Percentiles rank a stretch among this genome's conserved stretches.
Evolutionary conservation across 2,797 vertebrate species (phyloP).

Genomic region (Betta splendens): DNA sequence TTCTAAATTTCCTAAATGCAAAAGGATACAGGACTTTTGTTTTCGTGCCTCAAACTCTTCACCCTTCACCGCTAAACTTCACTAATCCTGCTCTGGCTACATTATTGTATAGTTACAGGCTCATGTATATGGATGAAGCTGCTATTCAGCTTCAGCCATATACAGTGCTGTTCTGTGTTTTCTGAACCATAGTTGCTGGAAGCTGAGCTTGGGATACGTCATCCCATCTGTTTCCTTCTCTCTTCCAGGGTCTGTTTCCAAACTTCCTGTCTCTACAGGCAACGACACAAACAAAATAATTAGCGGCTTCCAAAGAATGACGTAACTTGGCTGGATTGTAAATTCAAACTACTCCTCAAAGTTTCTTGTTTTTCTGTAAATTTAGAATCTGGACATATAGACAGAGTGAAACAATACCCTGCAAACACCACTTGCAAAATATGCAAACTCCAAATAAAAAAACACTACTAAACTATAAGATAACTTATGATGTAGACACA

Average conservation of each 20-base stretch:
- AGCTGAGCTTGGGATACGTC: slow-evolving; percentile 20
- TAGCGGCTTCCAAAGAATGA: slow-evolving; percentile 12
- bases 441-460: no score
- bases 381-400: background rate
- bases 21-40: no score
- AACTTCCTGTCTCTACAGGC: slow-evolving; percentile 46
- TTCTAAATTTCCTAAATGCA: no score
- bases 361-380: background rate
- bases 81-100: no score
- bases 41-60: no score
- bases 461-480: no score
- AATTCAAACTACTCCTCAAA: slow-evolving; percentile 1
- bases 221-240: slow-evolving; percentile 24
- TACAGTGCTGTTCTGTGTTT: slow-evolving; percentile 11
- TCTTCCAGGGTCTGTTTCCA: slow-evolving; percentile 46
- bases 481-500: no score
- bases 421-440: background rate
- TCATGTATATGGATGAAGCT: no score
- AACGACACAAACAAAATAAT: slow-evolving; percentile 46
- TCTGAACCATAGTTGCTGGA: background rate
- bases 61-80: no score
- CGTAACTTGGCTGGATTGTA: background rate
- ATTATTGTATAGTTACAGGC: no score
- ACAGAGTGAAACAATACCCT: background rate
- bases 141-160: no score